Evolutionary conservation across 2,113 vertebrate genomes (phyloP), one percentile per base, ranked within the genome.

Genomic region (Elephantulus edwardii): DNA sequence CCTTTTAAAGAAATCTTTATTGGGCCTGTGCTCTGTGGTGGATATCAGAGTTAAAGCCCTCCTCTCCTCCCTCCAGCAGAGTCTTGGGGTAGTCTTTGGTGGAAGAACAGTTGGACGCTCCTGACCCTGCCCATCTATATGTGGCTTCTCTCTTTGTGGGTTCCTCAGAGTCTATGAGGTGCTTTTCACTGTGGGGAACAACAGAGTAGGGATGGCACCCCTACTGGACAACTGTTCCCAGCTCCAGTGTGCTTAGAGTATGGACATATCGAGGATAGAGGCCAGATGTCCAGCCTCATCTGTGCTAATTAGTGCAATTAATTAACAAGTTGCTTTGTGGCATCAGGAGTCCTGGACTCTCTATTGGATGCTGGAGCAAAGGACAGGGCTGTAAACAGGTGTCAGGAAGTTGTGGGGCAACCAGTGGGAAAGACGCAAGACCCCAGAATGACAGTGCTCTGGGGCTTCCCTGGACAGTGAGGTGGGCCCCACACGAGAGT

Each of bases 291-390:
- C 98, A 97, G 98, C 98, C 97, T 98, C 97, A 97, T 94, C 96
- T 91, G 92, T 95, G 88, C 98, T 98, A 99, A 99, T 99, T 99
- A 99, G 97, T 97, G 98, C 98, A 98, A 98, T 99, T 99, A 98
- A 99, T 98, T 98, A 98, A 97, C 97, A 95, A 97, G 97, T 97
- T 97, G 97, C 95, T 96, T 78, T 33, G 1, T 82, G 96, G 96
- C 97, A 97, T 95, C 95, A 94, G 2, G 92, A 95, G 95, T 95
- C 94, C 82, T 2, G 91, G 68, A 90, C 77, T 89, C 58, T 60
- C 72, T 89, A n/a, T 79, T 84, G 74, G 16, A 0, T 40, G 33
- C 88, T 89, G 76, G 24, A 50, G 52, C 28, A 1, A 24, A 58
- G 60, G 8, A 60, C 58, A 44, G 82, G 33, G 33, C 68, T 75